Base-by-base conservation (phyloP, 2,113 vertebrate genomes). In the Prochilodus magdalenae region DNA sequence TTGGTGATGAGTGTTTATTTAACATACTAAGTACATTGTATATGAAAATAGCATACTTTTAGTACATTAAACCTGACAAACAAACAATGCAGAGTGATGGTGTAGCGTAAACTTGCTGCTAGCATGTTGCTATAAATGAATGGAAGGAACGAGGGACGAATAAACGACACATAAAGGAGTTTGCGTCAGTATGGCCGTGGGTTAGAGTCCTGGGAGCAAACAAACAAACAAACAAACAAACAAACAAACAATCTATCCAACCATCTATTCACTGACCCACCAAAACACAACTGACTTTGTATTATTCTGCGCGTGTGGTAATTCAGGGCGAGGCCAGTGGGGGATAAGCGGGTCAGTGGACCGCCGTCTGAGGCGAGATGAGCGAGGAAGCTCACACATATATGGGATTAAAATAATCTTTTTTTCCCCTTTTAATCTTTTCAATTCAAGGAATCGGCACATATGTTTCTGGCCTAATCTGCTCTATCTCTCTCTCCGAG, bases 401-500 rank as follows among this genome's bases (percentile, higher is more conserved):
- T 4, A 55, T 55, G 44, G 44, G 81, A 84, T 84, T 84, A 66
- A 75, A 79, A 75, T 36, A 84, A 82, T 75, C 67, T 67, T 75
- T 30, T 57, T 75, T 55, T 47, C 44, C n/a, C 60, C 5, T 79
- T 83, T 77, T 80, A 78, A 81, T 72, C 73, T 86, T 69, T 78
- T 69, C 55, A 70, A 65, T 71, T 76, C 16, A 20, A 74, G 59
- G 65, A 69, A 62, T 55, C 55, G 5, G 33, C 72, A 49, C 77
- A 79, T 67, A 75, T 86, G 82, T 15, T 30, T 75, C 62, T 53
- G 16, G 26, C 82, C 66, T 60, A 59, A 76, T 84, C 72, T 63
- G 47, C 30, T 29, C 53, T 36, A 36, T 3, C 36, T 55, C 26
- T 69, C n/a, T 26, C 49, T 57, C 24, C 40, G 55, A 73, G 49